A percentile compares a stretch with the other conserved stretches of the same genome.
phyloP scores from a whole-genome alignment of 1,140 invertebrate genomes.

The Drosophila pandora region DNA sequence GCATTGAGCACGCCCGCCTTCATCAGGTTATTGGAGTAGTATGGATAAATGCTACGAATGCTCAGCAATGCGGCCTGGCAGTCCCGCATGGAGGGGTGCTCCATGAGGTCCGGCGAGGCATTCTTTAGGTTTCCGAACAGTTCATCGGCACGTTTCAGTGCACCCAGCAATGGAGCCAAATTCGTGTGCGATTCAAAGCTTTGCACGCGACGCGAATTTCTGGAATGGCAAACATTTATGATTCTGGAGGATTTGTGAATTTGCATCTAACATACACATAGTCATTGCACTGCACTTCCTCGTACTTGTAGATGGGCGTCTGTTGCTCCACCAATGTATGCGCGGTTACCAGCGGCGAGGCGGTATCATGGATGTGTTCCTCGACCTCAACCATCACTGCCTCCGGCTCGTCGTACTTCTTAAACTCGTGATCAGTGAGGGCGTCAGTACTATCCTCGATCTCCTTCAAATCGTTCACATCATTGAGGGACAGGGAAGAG shows the following conservation, averaged over 20 bases:
- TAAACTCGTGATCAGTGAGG: conserved; percentile 80
- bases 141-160: conserved; percentile 78
- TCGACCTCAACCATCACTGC: conserved; percentile 89
- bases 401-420: conserved; percentile 85
- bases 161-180: conserved; percentile 68
- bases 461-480: conserved; percentile 86
- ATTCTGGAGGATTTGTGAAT: not conserved
- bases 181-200: conserved; percentile 82
- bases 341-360: conserved; percentile 87
- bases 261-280: conserved; percentile 56
- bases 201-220: conserved; percentile 77
- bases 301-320: conserved; percentile 88
- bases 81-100: conserved; percentile 63
- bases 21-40: conserved; percentile 79
- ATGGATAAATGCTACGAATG: conserved; percentile 79
- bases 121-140: conserved; percentile 55
- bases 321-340: conserved; percentile 87
- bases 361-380: conserved; percentile 88
- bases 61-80: conserved; percentile 65
- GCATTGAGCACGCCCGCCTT: conserved; percentile 77
- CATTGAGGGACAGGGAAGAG: conserved; percentile 89
- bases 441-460: conserved; percentile 80
- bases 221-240: conserved; percentile 17
- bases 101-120: conserved; percentile 61
- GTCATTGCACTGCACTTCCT: conserved; percentile 84